Evolutionary conservation across 2,113 vertebrate species (phyloP).

Genomic region (Nyctereutes procyonoides): DNA sequence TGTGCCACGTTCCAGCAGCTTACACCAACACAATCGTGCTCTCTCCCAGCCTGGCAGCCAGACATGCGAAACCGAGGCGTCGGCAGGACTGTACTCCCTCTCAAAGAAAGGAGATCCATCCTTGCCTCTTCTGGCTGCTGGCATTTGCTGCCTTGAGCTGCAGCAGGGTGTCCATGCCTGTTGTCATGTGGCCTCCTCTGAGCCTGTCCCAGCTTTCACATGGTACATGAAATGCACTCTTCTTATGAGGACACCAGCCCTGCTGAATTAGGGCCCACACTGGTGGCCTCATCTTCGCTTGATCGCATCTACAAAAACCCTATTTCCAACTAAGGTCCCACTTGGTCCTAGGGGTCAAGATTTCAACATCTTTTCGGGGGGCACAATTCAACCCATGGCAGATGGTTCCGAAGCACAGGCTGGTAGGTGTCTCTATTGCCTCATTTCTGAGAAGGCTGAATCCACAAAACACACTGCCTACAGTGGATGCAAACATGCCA

Average conservation of each 20-base stretch:
- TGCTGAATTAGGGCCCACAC: neutral
- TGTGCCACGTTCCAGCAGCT: neutral
- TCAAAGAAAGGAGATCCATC: neutral
- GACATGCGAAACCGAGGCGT: neutral
- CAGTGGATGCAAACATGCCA: neutral
- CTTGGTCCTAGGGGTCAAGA: neutral
- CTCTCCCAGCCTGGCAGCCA: neutral
- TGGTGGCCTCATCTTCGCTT: neutral
- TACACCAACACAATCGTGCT: neutral
- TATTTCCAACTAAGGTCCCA: neutral
- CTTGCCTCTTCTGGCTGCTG: neutral
- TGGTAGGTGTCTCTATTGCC: neutral
- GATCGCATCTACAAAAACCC: neutral
- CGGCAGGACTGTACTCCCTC: neutral
- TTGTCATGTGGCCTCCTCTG: neutral
- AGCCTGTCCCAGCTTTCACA: accelerated
- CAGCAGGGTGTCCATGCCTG: neutral
- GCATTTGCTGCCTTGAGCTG: neutral
- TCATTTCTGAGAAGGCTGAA: neutral
- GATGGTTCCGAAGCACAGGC: neutral
- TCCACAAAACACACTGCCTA: neutral
- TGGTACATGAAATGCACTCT: neutral
- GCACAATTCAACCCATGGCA: neutral
- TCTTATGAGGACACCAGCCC: neutral
- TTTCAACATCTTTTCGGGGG: neutral